These are phyloP conservation scores for Automeris io DNA, from an alignment of 2,888 invertebrate genomes.

Conservation along the genomic window DNA sequence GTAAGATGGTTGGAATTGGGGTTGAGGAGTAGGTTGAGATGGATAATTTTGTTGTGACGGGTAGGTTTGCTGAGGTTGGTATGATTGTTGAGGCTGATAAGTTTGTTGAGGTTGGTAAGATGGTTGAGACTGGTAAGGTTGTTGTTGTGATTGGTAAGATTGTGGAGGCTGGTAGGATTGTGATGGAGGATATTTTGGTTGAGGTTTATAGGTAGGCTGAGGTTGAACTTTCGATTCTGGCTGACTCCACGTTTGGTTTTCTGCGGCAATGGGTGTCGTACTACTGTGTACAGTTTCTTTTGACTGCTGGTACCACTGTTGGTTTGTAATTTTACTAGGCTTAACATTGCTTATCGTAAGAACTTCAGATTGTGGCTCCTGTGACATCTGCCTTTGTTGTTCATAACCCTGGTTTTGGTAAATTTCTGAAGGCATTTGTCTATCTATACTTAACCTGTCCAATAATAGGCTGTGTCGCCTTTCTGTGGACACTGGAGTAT, in stretches of 20 bases:
- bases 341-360: slow-evolving; percentile 63
- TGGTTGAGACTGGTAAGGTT: slow-evolving; percentile 20
- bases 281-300: slow-evolving; percentile 52
- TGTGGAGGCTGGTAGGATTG: slow-evolving; percentile 16
- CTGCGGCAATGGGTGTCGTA: slow-evolving; percentile 18
- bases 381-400: slow-evolving; percentile 46
- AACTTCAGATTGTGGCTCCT: slow-evolving; percentile 65
- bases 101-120: slow-evolving; percentile 21
- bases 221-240: slow-evolving; percentile 23
- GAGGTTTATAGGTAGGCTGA: slow-evolving; percentile 23
- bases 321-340: slow-evolving; percentile 61
- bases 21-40: slow-evolving; percentile 17
- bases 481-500: slow-evolving; percentile 48
- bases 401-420: slow-evolving; percentile 54
- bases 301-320: slow-evolving; percentile 65
- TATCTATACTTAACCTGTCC: slow-evolving; percentile 62
- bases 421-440: slow-evolving; percentile 57
- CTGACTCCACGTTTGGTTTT: slow-evolving; percentile 28
- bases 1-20: slow-evolving; percentile 35
- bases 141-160: slow-evolving; percentile 23
- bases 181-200: slow-evolving; percentile 13
- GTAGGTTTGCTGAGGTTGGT: slow-evolving; percentile 21
- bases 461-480: slow-evolving; percentile 62
- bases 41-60: slow-evolving; percentile 25
- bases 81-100: slow-evolving; percentile 21